A percentile compares a stretch with the other conserved stretches of the same genome.
These are phyloP conservation scores for Plumapathes pennacea DNA, from an alignment of 92 coral and sea anemone species.

Conservation along the genomic window DNA sequence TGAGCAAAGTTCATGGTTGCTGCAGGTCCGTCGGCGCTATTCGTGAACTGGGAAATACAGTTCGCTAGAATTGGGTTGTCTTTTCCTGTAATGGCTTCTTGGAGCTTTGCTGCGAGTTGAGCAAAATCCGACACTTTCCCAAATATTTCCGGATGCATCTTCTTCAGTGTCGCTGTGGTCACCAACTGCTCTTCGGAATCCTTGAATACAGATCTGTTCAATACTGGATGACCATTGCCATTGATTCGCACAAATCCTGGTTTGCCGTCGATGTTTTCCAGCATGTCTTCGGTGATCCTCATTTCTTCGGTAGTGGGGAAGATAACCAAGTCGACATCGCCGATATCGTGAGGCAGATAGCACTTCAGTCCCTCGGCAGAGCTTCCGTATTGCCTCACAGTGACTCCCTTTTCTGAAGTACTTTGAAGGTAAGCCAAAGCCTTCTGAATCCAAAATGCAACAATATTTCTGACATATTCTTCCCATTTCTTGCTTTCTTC, in stretches of 20 bases:
- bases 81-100: no score
- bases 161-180: conserved; percentile 49
- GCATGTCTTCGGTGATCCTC: conserved; percentile 26
- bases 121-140: neutral
- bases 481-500: conserved; percentile 3
- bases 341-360: conserved; percentile 36
- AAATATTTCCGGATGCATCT: conserved; percentile 51
- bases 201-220: conserved; percentile 35
- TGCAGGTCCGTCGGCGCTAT: conserved; percentile 2
- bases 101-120: neutral
- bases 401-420: neutral
- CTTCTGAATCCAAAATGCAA: neutral
- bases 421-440: neutral
- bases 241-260: conserved; percentile 47
- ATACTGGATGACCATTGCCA: conserved; percentile 50
- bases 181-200: conserved; percentile 38
- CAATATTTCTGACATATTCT: conserved; percentile 1
- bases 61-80: no score
- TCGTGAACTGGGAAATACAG: neutral
- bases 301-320: conserved; percentile 33
- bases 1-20: neutral
- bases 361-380: conserved; percentile 53
- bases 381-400: conserved; percentile 42
- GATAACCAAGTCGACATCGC: conserved; percentile 60
- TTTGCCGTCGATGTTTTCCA: conserved; percentile 18